Conservation (phyloP, 2,888 invertebrate genomes). For the Ochropleura plecta region DNA sequence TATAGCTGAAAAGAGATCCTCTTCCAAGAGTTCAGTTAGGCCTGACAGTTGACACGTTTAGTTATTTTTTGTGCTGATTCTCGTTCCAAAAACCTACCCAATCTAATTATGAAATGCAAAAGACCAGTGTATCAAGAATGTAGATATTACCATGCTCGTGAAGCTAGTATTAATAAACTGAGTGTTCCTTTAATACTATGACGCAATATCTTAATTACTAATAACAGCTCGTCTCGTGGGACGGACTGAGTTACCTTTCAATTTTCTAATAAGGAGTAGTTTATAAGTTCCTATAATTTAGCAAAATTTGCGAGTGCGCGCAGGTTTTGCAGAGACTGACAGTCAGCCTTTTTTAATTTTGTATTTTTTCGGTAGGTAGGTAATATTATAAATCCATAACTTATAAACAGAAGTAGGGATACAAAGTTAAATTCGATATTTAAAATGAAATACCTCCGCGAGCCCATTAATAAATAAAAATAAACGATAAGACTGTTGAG, state of each 20-base stretch:
- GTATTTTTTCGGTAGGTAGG: neutral
- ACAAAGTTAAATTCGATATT: neutral
- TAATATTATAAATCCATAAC: no score
- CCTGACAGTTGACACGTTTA: no score
- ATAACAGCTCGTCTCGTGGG: conserved; percentile 29
- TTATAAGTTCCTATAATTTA: neutral
- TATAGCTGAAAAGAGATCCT: no score
- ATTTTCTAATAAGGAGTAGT: neutral
- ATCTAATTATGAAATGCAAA: conserved; percentile 5
- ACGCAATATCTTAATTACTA: conserved; percentile 57
- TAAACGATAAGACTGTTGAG: neutral
- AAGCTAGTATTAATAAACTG: conserved; percentile 39
- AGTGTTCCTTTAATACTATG: conserved; percentile 30
- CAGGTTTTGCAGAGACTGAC: no score
- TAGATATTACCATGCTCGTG: conserved; percentile 19
- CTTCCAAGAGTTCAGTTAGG: no score
- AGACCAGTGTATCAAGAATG: conserved; percentile 12
- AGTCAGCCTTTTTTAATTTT: neutral
- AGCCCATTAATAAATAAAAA: neutral
- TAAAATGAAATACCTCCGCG: neutral
- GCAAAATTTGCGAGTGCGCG: neutral
- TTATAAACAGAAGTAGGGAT: neutral
- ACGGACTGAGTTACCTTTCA: conserved; percentile 10
- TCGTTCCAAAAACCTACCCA: neutral
- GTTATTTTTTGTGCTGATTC: neutral